Evolutionary conservation across 2,113 vertebrate species (phyloP).

Genomic region (Emberiza fucata): DNA sequence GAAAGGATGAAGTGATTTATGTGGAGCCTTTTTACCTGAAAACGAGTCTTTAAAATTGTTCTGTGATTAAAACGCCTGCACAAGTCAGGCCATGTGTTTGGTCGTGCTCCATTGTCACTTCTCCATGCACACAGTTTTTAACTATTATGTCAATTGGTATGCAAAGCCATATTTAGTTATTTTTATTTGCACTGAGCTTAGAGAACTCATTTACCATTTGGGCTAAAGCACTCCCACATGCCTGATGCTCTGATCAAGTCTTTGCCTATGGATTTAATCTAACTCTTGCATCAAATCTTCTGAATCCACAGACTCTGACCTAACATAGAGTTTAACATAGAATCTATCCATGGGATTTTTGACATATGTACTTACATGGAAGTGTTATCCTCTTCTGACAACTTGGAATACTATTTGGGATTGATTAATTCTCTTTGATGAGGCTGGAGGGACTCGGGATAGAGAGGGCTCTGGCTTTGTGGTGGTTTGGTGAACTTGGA

Average conservation of each 20-base stretch:
- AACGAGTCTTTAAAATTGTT: conserved; percentile 32
- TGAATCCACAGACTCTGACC: conserved; percentile 34
- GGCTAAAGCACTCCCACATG: conserved; percentile 52
- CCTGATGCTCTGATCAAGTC: neutral
- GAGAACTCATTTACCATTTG: conserved; percentile 64
- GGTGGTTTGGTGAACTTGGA: conserved; percentile 35
- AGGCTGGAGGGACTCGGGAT: neutral
- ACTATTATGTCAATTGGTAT: conserved; percentile 68
- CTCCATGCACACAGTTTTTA: conserved; percentile 47
- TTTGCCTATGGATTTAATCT: conserved; percentile 52
- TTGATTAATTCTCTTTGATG: conserved; percentile 72
- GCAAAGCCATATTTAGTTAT: conserved; percentile 69
- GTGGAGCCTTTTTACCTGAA: conserved; percentile 52
- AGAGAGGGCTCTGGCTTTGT: neutral
- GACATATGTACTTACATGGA: conserved; percentile 52
- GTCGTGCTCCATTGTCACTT: conserved; percentile 47
- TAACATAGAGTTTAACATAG: conserved; percentile 45
- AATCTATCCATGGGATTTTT: conserved; percentile 37
- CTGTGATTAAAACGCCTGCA: conserved; percentile 12
- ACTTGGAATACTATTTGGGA: conserved; percentile 48
- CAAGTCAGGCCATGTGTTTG: conserved; percentile 61
- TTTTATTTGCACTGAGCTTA: conserved; percentile 71
- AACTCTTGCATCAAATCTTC: conserved; percentile 48
- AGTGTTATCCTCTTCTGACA: conserved; percentile 51
- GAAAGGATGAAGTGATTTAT: conserved; percentile 60